Conservation (phyloP, 1,140 invertebrate species). For the Drosophila neocordata region DNA sequence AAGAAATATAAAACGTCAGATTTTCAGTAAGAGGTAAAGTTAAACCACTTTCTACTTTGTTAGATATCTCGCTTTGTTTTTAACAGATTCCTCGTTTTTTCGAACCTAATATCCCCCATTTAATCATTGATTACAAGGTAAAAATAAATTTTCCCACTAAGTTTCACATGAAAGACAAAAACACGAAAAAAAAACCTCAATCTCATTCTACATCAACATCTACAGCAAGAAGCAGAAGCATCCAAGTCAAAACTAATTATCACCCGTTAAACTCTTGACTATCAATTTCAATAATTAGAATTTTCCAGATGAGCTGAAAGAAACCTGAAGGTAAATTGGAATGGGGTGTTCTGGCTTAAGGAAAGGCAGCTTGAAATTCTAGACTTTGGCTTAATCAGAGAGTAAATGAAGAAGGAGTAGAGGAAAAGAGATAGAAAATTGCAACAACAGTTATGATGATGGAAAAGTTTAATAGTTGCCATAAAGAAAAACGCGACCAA, state of each 20-base stretch:
- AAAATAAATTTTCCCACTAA: background rate
- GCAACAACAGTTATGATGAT: slow-evolving; percentile 39
- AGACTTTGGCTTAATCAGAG: slow-evolving; percentile 15
- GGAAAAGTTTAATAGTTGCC: slow-evolving; percentile 62
- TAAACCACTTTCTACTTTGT: no score
- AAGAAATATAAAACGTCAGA: no score
- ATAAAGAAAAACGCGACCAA: slow-evolving; percentile 45
- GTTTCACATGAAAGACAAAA: background rate
- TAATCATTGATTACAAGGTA: background rate
- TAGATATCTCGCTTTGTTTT: no score
- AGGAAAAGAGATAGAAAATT: background rate
- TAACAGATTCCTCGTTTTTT: background rate
- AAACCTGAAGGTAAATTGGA: background rate
- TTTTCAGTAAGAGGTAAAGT: no score
- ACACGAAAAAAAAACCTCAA: background rate
- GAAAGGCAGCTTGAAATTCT: slow-evolving; percentile 43
- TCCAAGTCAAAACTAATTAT: slow-evolving; percentile 47
- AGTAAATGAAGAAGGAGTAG: slow-evolving; percentile 5
- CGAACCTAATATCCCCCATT: background rate
- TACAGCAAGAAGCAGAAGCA: slow-evolving; percentile 12
- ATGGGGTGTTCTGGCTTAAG: background rate
- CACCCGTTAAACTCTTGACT: slow-evolving; percentile 42
- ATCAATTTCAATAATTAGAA: slow-evolving; percentile 69
- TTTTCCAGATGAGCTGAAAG: slow-evolving; percentile 38
- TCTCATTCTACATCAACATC: background rate